These are phyloP conservation scores for Pseudomyrmex flavicornis DNA, from an alignment of 1,140 invertebrate species.

Conservation along the genomic window DNA sequence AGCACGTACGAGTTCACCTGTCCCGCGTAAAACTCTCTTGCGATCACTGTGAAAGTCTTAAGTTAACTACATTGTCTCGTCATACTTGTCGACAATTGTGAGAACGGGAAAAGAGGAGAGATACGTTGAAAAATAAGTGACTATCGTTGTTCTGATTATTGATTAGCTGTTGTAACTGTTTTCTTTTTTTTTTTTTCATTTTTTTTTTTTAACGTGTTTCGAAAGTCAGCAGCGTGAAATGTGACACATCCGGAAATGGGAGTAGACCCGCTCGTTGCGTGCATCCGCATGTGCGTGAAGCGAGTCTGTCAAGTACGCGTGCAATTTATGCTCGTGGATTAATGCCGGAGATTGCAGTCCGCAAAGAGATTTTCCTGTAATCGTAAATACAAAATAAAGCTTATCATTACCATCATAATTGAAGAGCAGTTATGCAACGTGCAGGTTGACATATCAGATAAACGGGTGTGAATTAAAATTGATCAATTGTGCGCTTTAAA, in stretches of 20 bases:
- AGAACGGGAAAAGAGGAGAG: conserved; percentile 29
- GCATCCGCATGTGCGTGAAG: conserved; percentile 30
- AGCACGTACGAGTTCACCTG: conserved; percentile 64
- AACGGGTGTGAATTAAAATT: conserved; percentile 60
- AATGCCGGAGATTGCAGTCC: not conserved
- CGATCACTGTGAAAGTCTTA: conserved; percentile 40
- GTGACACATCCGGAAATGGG: conserved; percentile 68
- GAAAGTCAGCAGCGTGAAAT: conserved; percentile 70
- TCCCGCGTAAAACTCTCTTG: conserved; percentile 33
- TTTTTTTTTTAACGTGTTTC: conserved; percentile 64
- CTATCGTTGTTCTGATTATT: conserved; percentile 74
- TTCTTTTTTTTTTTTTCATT: too few relatives aligned
- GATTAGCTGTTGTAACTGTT: conserved; percentile 62
- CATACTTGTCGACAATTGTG: conserved; percentile 19
- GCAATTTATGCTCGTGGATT: conserved; percentile 28
- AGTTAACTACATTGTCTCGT: conserved; percentile 21
- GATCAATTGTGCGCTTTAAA: conserved; percentile 57
- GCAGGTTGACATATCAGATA: conserved; percentile 66
- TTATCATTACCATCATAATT: conserved; percentile 67
- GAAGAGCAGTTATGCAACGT: conserved; percentile 43
- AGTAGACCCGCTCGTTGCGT: conserved; percentile 26
- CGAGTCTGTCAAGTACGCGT: conserved; percentile 29
- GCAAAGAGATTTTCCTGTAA: conserved; percentile 44
- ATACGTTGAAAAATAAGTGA: conserved; percentile 60
- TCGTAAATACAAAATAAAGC: conserved; percentile 42